Evolutionary conservation across 2,797 vertebrate species (phyloP), one percentile per base, ranked within the genome.

Genomic region (Neostethus bicornis): DNA sequence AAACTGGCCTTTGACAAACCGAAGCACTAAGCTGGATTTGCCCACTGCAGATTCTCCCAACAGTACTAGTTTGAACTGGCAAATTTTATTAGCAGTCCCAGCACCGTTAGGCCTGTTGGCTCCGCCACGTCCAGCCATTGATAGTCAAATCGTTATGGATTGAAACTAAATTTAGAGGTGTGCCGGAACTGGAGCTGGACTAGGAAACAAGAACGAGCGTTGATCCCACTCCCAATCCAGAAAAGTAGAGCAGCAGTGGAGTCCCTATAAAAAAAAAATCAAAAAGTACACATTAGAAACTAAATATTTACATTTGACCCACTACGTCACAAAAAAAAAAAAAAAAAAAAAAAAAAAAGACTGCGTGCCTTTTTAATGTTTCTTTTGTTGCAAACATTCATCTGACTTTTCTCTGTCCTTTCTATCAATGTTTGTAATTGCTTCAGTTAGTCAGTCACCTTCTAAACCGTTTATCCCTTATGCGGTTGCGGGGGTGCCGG

Each of bases 111-210:
- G 93, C 85, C 95, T 93, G 51, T 89, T 92, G 35, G 91, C 77
- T 79, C 83, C 83, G 66, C 93, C 92, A 67, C 94, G 94, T 86
- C 93, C 92, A 75, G 96, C 94, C 96, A 97, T 98, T 52, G 83
- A 70, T 37, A 25, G 64, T 74, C 37, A 25, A 67, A 60, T 61
- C 55, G 73, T 31, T 43, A 38, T n/a, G 57, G 72, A 39, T 25
- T 3, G 7, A 62, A 70, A 68, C 47, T 41, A 51, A 34, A 19
- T 25, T 57, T 19, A 26, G 25, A 3, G 11, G 16, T 42, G 67
- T 13, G 32, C 4, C 38, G 8, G n/a, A 26, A 50, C 2, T 23
- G 26, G 13, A 41, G 45, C 13, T 2, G 26, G 43, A 8, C 34
- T n/a, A 16, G 46, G 47, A 58, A 26, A 9, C 37, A 61, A 69